These are phyloP conservation scores for Dryomyza anilis DNA, from an alignment of 2,888 invertebrate genomes.

Conservation along the genomic window DNA sequence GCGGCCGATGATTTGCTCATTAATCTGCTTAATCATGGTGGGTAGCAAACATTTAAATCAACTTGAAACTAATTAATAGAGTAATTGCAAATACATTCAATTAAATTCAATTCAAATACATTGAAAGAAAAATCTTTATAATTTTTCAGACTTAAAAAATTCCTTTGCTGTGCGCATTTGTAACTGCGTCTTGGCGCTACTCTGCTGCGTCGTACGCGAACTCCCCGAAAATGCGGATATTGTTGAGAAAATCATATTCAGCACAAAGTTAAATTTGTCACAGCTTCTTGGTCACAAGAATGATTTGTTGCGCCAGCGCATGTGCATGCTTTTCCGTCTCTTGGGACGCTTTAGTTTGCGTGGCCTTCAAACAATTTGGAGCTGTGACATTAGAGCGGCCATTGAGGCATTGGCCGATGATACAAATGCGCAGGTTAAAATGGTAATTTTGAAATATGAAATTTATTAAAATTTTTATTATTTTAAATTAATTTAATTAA, in stretches of 20 bases:
- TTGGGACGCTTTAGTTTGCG: slow-evolving; percentile 72
- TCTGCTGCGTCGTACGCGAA: slow-evolving; percentile 75
- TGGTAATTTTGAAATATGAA: slow-evolving; percentile 34
- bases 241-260: slow-evolving; percentile 73
- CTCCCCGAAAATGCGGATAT: slow-evolving; percentile 78
- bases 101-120: neutral
- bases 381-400: slow-evolving; percentile 45
- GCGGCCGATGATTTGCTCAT: slow-evolving; percentile 57
- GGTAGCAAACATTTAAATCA: too few relatives aligned
- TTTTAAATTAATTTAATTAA: neutral
- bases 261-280: slow-evolving; percentile 64
- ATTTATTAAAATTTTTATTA: neutral
- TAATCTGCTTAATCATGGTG: slow-evolving; percentile 55
- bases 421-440: slow-evolving; percentile 44
- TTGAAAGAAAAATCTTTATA: neutral
- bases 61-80: too few relatives aligned
- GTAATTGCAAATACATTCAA: too few relatives aligned
- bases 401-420: slow-evolving; percentile 54
- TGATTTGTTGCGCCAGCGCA: slow-evolving; percentile 66
- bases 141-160: slow-evolving; percentile 49
- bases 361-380: slow-evolving; percentile 64
- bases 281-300: slow-evolving; percentile 66
- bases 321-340: slow-evolving; percentile 74
- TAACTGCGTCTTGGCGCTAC: slow-evolving; percentile 72
- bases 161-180: slow-evolving; percentile 64